Conservation (phyloP, 1,140 invertebrate genomes). For the Neodiprion pinetum region DNA sequence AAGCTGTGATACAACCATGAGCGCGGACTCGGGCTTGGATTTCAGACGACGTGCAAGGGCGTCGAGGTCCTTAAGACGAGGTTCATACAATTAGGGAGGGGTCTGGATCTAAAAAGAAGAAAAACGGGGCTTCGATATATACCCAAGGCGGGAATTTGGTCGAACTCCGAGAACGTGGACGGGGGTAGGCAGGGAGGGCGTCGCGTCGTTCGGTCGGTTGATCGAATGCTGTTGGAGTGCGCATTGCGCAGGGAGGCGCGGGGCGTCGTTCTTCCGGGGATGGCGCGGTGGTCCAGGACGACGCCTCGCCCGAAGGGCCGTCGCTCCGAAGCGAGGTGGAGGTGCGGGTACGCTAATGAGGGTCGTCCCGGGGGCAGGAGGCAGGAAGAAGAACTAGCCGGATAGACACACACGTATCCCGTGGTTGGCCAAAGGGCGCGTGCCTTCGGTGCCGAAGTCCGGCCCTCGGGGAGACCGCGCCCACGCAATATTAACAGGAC, state of each 20-base stretch:
- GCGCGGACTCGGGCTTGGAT: too few species aligned
- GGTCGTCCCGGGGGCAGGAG: neutral
- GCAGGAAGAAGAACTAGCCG: neutral
- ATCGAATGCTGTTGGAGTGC: conserved; percentile 1
- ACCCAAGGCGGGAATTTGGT: too few species aligned
- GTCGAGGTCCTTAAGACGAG: too few species aligned
- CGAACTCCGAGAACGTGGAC: neutral
- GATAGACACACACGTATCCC: conserved; percentile 6
- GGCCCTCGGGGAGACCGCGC: conserved; percentile 63
- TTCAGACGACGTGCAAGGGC: too few species aligned
- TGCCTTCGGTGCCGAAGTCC: conserved; percentile 52
- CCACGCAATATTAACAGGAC: conserved; percentile 63
- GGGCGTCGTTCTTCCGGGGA: neutral
- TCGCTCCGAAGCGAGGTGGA: neutral
- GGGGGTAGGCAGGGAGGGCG: neutral
- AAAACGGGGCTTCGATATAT: too few species aligned
- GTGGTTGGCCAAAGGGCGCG: conserved; percentile 49
- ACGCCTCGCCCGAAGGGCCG: conserved; percentile 1
- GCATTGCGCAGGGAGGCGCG: neutral
- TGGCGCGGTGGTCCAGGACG: conserved; percentile 3
- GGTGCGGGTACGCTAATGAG: conserved; percentile 4
- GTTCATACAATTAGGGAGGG: too few species aligned
- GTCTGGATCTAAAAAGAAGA: neutral
- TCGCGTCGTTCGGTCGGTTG: neutral
- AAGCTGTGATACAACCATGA: too few species aligned